Percentiles rank a stretch among this genome's conserved stretches.
These are phyloP conservation scores for Habroteleia sp. DNA, from an alignment of 2,888 invertebrate genomes.

Conservation along the genomic window DNA sequence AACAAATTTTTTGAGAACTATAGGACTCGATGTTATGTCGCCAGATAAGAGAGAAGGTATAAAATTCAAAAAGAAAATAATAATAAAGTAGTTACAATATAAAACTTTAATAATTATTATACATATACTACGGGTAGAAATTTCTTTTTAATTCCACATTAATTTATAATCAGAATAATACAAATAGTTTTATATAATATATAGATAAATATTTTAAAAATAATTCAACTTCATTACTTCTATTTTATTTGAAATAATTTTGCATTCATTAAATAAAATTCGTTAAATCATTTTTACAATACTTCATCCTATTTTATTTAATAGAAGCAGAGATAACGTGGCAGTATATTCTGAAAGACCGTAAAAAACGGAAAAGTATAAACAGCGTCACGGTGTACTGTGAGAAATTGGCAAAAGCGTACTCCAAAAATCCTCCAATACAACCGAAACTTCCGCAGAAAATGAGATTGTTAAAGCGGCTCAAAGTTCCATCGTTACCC, in stretches of 20 bases:
- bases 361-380: slow-evolving; percentile 83
- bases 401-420: slow-evolving; percentile 77
- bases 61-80: not conserved
- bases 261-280: no score
- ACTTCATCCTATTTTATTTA: slow-evolving; percentile 70
- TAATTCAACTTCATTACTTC: no score
- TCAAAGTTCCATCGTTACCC: slow-evolving; percentile 72
- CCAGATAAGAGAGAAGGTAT: slow-evolving; percentile 84
- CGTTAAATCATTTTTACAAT: no score
- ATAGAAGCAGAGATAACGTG: slow-evolving; percentile 85
- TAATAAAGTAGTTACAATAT: not conserved
- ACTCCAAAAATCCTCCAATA: slow-evolving; percentile 74
- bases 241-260: no score
- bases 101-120: no score
- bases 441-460: slow-evolving; percentile 74
- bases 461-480: slow-evolving; percentile 75
- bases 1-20: slow-evolving; percentile 83
- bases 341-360: slow-evolving; percentile 85
- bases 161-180: no score
- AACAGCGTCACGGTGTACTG: slow-evolving; percentile 82
- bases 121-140: no score
- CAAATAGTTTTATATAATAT: no score
- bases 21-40: slow-evolving; percentile 83
- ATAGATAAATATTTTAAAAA: no score
- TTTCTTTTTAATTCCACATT: no score